These are phyloP conservation scores for Drosophila heteroneura DNA, from an alignment of 2,888 invertebrate genomes.

Conservation along the genomic window DNA sequence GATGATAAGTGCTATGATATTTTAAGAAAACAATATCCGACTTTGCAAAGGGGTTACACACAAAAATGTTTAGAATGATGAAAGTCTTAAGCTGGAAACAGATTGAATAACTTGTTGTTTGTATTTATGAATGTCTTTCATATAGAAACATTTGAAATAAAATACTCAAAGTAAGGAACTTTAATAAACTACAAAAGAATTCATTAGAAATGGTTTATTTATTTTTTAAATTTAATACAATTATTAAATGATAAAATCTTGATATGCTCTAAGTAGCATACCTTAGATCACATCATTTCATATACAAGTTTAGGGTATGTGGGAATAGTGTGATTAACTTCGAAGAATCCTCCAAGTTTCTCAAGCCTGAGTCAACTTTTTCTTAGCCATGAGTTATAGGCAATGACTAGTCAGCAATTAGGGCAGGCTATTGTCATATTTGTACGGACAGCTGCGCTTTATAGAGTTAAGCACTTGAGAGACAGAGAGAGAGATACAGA, in stretches of 20 bases:
- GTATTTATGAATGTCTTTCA: neutral
- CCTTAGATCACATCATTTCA: neutral
- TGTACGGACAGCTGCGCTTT: slow-evolving; percentile 55
- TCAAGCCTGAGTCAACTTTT: slow-evolving; percentile 8
- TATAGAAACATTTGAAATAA: neutral
- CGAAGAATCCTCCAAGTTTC: neutral
- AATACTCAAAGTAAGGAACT: neutral
- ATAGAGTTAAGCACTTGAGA: slow-evolving; percentile 18
- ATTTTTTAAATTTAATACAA: neutral
- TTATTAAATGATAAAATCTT: neutral
- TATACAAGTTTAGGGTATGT: neutral
- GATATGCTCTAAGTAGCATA: neutral
- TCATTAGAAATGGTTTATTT: accelerated
- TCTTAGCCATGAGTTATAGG: slow-evolving; percentile 30
- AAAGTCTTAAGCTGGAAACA: neutral
- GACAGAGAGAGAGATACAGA: neutral
- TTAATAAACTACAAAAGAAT: neutral
- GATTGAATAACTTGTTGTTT: neutral
- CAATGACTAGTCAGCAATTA: slow-evolving; percentile 77
- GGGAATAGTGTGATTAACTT: neutral
- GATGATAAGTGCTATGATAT: slow-evolving; percentile 16
- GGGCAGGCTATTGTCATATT: slow-evolving; percentile 59
- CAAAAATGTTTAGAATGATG: neutral
- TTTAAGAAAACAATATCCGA: slow-evolving; percentile 1
- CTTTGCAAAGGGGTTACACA: neutral